Base-by-base conservation (phyloP, 2,113 vertebrate species). In the Etheostoma cragini region DNA sequence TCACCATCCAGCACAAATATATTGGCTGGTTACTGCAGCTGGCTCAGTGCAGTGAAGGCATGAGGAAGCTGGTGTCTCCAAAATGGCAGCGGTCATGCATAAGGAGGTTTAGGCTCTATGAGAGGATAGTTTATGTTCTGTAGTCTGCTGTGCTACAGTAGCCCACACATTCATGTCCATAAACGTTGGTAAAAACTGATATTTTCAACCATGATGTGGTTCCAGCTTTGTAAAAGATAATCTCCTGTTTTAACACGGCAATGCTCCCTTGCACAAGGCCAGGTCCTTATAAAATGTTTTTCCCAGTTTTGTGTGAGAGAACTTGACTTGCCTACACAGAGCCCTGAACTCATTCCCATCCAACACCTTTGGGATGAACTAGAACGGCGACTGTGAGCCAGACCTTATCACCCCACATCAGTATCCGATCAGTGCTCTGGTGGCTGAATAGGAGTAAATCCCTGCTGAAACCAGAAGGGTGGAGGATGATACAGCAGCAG, bases 71-170 rank as follows among this genome's bases (percentile, higher is more conserved):
- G 56, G 50, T 69, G 60, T 64, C 56, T 76, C 77, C 67, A 78
- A 82, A 80, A 82, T 84, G 83, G 77, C 87, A 80, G 74, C 82
- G 46, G 61, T 63, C 54, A 42, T 42, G 38, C 73, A 83, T 3
- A 0, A 58, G 52, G 73, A 68, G 57, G n/a, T 54, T 56, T 42
- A 22, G 38, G 42, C 65, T 69, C 38, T 14, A 58, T 47, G 49
- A 79, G 62, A 47, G 52, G 45, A 42, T 2, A 47, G 60, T 54
- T 33, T 33, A 21, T 56, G 11, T 21, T 14, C n/a, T 60, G 65
- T 30, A 57, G 61, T 14, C 61, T n/a, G 61, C 64, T 22, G 73
- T 8, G 57, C 45, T 65, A 1, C 63, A 68, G 30, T 15, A 38
- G 49, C 6, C 7, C 13, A 56, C 45, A 26, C 56, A 13, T 16